A percentile compares a stretch with the other conserved stretches of the same genome.
Evolutionary conservation across 2,797 vertebrate species (phyloP).

Genomic region (Heteromormyrus szaboi): DNA sequence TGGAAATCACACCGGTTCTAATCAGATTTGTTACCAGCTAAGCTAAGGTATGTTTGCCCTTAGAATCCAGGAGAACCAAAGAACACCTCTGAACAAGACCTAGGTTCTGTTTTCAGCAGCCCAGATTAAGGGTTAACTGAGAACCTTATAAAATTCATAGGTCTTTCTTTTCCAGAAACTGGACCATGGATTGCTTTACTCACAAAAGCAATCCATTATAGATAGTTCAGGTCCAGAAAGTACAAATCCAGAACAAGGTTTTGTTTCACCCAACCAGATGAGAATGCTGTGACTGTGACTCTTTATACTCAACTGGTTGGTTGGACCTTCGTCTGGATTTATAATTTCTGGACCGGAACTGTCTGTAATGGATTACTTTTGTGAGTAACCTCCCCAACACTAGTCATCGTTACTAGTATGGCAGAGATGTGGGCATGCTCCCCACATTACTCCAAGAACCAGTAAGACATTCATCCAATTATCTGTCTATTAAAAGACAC

Average conservation of each 20-base stretch:
- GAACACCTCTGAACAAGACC: neutral
- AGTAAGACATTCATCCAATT: neutral
- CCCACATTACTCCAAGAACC: neutral
- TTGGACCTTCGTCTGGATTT: neutral
- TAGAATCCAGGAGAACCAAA: slow-evolving; percentile 20
- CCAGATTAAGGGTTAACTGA: neutral
- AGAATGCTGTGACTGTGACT: neutral
- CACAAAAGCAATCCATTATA: neutral
- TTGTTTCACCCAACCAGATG: neutral
- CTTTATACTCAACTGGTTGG: neutral
- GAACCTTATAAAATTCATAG: neutral
- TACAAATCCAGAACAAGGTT: neutral
- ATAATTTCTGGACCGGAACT: neutral
- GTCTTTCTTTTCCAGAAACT: neutral
- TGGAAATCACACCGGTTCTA: slow-evolving; percentile 53
- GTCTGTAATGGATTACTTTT: neutral
- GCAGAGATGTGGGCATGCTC: neutral
- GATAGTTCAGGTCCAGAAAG: neutral
- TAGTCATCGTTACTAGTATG: neutral
- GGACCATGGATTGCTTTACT: neutral
- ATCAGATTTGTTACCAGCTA: slow-evolving; percentile 49
- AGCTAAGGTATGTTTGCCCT: slow-evolving; percentile 36
- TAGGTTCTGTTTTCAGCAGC: neutral
- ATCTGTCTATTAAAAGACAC: neutral
- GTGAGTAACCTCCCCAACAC: neutral